A percentile compares a stretch with the other conserved stretches of the same genome.
phyloP scores from a whole-genome alignment of 2,888 invertebrate genomes.

The Nomada flava region DNA sequence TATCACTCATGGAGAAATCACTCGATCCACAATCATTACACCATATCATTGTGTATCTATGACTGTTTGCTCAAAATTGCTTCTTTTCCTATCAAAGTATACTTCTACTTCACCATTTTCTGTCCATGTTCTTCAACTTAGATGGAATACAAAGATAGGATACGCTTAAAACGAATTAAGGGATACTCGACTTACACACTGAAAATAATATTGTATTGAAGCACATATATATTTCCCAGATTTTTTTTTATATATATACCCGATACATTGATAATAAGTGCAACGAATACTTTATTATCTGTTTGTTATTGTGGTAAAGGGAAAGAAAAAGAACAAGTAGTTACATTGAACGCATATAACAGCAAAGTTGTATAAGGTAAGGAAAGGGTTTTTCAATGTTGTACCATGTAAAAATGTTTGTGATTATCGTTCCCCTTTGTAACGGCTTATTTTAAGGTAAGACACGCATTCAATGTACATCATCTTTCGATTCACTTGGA shows the following conservation, averaged over 20 bases:
- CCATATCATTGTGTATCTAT: constrained; percentile 73
- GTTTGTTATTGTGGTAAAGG: constrained; percentile 2
- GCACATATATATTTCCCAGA: not conserved
- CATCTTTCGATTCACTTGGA: constrained; percentile 14
- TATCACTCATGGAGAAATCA: constrained; percentile 75
- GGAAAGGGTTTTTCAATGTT: constrained; percentile 12
- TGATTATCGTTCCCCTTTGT: constrained; percentile 8
- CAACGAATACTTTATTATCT: constrained; percentile 7
- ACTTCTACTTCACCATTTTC: constrained; percentile 44
- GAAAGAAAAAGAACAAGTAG: constrained; percentile 13
- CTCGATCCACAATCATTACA: constrained; percentile 78
- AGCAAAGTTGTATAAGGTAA: constrained; percentile 29
- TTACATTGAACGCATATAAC: constrained; percentile 5
- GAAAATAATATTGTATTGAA: not conserved
- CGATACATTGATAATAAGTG: not conserved
- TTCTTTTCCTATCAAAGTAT: constrained; percentile 61
- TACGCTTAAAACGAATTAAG: not conserved
- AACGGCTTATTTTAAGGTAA: constrained; percentile 46
- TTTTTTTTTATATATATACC: constrained; percentile 6
- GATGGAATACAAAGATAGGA: constrained; percentile 9
- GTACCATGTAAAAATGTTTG: not conserved
- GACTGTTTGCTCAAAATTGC: constrained; percentile 65
- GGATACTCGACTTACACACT: not conserved
- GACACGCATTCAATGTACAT: constrained; percentile 26
- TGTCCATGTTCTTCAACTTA: not conserved